Conservation (phyloP, 2,888 invertebrate genomes). For the Sussaba pulchella region DNA sequence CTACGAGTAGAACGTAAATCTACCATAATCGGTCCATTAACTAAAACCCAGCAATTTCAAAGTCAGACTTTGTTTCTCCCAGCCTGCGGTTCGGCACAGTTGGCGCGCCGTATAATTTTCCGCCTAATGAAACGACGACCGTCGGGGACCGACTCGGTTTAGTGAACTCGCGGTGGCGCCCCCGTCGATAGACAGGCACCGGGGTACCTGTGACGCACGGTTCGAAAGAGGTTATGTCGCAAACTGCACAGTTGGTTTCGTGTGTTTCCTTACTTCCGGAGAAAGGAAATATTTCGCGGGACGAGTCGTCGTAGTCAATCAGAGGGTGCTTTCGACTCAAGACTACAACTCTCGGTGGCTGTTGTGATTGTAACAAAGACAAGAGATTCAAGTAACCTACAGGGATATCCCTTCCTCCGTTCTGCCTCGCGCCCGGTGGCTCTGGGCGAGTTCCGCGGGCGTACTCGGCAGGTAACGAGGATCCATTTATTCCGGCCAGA, state of each 20-base stretch:
- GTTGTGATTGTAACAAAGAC: slow-evolving; percentile 38
- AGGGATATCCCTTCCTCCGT: slow-evolving; percentile 14
- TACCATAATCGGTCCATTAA: slow-evolving; percentile 39
- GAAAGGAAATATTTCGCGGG: slow-evolving; percentile 36
- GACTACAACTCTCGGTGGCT: slow-evolving; percentile 24
- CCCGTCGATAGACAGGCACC: slow-evolving; percentile 26
- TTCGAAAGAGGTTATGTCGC: not conserved
- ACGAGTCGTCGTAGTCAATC: slow-evolving; percentile 25
- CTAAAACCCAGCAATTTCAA: slow-evolving; percentile 45
- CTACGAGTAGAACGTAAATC: not conserved
- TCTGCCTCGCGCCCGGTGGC: not conserved
- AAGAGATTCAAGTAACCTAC: slow-evolving; percentile 34
- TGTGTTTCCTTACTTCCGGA: slow-evolving; percentile 4
- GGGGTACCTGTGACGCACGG: not conserved
- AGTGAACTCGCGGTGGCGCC: slow-evolving; percentile 8
- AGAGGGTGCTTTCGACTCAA: not conserved
- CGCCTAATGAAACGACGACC: slow-evolving; percentile 17
- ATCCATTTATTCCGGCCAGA: slow-evolving; percentile 81
- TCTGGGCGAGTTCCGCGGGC: slow-evolving; percentile 49
- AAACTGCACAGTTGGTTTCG: slow-evolving; percentile 27
- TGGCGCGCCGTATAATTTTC: slow-evolving; percentile 31
- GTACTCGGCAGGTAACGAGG: slow-evolving; percentile 78
- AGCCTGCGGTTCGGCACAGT: slow-evolving; percentile 7
- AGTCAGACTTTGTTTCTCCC: slow-evolving; percentile 31
- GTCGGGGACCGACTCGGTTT: slow-evolving; percentile 7